Evolutionary conservation across 2,113 vertebrate genomes (phyloP).

Genomic region (Actenoides hombroni): DNA sequence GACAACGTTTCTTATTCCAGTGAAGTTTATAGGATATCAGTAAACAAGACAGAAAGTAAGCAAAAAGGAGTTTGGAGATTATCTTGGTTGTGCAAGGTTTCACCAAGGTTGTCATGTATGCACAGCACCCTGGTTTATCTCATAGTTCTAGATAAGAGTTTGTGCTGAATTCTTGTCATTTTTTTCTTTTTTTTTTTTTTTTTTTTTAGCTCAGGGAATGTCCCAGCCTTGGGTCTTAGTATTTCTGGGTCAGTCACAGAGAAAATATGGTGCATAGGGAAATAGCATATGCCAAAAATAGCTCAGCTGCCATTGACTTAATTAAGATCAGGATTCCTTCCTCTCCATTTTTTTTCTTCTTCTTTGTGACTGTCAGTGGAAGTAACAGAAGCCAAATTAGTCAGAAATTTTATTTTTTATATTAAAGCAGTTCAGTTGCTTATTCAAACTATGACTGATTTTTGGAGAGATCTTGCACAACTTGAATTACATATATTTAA

Average conservation of each 20-base stretch:
- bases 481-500: neutral
- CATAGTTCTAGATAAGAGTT: constrained; percentile 18
- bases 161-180: constrained; percentile 39
- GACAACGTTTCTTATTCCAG: neutral
- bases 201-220: constrained; percentile 33
- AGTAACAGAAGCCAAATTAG: neutral
- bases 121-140: neutral
- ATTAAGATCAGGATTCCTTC: constrained; percentile 17
- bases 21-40: neutral
- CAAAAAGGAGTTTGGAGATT: neutral
- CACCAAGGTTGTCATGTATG: neutral
- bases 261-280: constrained; percentile 21
- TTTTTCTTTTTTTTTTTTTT: too few species aligned
- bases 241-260: constrained; percentile 51
- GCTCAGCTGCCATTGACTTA: constrained; percentile 33
- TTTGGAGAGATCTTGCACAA: neutral
- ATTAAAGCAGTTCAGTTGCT: neutral
- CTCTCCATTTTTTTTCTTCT: neutral
- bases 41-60: constrained; percentile 1
- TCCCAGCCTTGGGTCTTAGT: constrained; percentile 24
- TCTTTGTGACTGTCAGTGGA: neutral
- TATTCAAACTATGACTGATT: neutral
- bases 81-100: neutral
- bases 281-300: constrained; percentile 48
- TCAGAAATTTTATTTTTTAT: neutral